Evolutionary conservation across 2,888 invertebrate species (phyloP).

Genomic region (Erannis defoliaria): DNA sequence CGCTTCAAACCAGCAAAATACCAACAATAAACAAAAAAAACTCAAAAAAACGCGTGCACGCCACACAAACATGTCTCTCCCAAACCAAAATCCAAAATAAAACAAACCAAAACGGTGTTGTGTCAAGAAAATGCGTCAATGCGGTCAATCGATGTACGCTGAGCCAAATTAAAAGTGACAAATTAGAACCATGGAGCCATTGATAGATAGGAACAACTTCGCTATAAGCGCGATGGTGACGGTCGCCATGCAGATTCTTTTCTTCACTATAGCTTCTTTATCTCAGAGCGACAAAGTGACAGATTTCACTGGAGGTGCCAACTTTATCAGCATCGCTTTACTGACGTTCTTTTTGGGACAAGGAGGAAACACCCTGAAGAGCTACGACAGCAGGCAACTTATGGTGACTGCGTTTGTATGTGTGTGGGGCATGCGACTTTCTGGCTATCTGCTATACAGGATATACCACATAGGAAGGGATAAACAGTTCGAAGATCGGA

Average conservation of each 20-base stretch:
- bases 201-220: conserved; percentile 94
- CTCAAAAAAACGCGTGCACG: conserved; percentile 23
- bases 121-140: conserved; percentile 69
- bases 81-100: conserved; percentile 38
- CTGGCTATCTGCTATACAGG: conserved; percentile 95
- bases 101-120: conserved; percentile 33
- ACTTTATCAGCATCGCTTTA: conserved; percentile 95
- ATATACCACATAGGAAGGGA: conserved; percentile 96
- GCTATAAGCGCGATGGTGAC: conserved; percentile 95
- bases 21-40: conserved; percentile 34
- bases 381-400: conserved; percentile 95
- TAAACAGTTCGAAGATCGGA: conserved; percentile 95
- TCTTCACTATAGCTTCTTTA: conserved; percentile 94
- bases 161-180: conserved; percentile 70
- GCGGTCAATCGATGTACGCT: conserved; percentile 67
- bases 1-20: conserved; percentile 20
- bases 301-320: conserved; percentile 97
- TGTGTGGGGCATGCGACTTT: conserved; percentile 94
- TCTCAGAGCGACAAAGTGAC: conserved; percentile 96
- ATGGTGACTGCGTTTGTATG: conserved; percentile 96
- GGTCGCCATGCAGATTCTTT: conserved; percentile 94
- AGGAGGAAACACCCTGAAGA: conserved; percentile 89
- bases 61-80: conserved; percentile 29
- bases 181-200: conserved; percentile 87
- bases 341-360: conserved; percentile 95